Conservation (phyloP, 2,797 vertebrate genomes). For the Macrochelys suwanniensis region DNA sequence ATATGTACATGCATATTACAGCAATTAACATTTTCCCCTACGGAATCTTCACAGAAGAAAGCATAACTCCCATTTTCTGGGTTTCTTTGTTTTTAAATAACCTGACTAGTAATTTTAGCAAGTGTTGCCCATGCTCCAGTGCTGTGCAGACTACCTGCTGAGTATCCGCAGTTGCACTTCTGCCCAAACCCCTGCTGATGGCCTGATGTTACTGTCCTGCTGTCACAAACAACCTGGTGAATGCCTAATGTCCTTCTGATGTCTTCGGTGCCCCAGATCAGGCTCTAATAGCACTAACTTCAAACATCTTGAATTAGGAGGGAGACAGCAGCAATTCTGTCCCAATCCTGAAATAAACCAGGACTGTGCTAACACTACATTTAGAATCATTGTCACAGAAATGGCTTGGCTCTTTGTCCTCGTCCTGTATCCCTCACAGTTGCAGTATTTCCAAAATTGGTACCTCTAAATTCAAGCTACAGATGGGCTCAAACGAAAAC, state of each 20-base stretch:
- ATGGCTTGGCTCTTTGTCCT: not conserved
- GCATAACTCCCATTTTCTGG: not conserved
- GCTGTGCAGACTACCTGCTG: not conserved
- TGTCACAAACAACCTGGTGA: not conserved
- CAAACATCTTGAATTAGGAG: not conserved
- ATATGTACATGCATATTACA: not conserved
- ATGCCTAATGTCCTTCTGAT: not conserved
- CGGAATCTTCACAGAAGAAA: not conserved
- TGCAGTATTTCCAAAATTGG: not conserved
- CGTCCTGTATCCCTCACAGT: not conserved
- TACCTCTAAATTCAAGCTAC: not conserved
- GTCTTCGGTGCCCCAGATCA: not conserved
- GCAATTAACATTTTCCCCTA: slow-evolving; percentile 35
- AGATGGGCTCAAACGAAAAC: not conserved
- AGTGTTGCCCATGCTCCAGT: not conserved
- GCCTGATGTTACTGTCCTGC: not conserved
- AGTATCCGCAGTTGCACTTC: not conserved
- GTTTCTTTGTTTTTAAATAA: not conserved
- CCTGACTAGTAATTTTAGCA: not conserved
- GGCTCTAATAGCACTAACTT: rapidly evolving
- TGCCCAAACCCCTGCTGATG: not conserved
- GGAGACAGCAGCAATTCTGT: not conserved
- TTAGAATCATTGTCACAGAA: not conserved
- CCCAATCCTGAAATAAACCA: slow-evolving; percentile 17
- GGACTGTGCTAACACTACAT: not conserved